Conservation (phyloP, 2,113 vertebrate species). For the Xyliphius kryptos region DNA sequence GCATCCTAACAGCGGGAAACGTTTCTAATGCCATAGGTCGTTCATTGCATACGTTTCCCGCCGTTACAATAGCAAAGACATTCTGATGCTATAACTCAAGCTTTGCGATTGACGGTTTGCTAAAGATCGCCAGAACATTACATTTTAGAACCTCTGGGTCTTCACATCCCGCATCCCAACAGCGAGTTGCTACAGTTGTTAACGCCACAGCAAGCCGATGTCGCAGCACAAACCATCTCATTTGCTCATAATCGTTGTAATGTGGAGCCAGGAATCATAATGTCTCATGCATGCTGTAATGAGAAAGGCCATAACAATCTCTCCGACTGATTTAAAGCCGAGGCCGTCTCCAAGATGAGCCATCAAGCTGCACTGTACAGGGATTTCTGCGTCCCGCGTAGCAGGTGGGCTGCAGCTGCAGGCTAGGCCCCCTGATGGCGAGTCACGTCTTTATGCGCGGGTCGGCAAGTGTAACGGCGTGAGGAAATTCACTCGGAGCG, state of each 20-base stretch:
- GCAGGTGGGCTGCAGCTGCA: neutral
- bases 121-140: too few relatives aligned
- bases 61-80: too few relatives aligned
- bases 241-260: slow-evolving; percentile 5
- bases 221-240: slow-evolving; percentile 6
- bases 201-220: neutral
- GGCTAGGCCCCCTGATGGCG: neutral
- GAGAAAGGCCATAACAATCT: slow-evolving; percentile 10
- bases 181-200: slow-evolving; percentile 6
- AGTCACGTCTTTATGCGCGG: neutral
- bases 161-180: too few relatives aligned
- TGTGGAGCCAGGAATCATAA: slow-evolving; percentile 1
- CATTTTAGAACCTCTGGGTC: too few relatives aligned
- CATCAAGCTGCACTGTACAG: neutral
- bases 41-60: too few relatives aligned
- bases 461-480: slow-evolving; percentile 50
- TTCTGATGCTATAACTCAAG: too few relatives aligned
- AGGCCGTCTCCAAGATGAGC: neutral
- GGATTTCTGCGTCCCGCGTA: neutral
- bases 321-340: slow-evolving; percentile 22
- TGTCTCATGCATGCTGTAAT: slow-evolving; percentile 9
- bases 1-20: too few relatives aligned
- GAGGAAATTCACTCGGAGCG: too few relatives aligned
- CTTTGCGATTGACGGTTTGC: too few relatives aligned
- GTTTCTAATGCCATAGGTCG: too few relatives aligned